Evolutionary conservation across 2,888 invertebrate species (phyloP), one percentile per base, ranked within the genome.

Genomic region (Galerucella nymphaeae): DNA sequence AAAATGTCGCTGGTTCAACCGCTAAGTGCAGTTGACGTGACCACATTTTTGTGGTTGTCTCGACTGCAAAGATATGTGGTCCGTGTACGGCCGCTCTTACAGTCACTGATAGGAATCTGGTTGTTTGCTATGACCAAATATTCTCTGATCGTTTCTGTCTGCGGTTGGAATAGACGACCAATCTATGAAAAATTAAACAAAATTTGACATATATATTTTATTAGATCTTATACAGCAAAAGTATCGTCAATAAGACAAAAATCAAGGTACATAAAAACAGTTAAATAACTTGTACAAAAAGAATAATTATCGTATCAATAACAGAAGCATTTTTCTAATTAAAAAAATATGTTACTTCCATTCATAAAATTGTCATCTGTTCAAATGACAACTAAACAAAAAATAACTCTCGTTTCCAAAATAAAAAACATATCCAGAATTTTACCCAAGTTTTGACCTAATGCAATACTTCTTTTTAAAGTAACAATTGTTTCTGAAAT

Each of bases 191-290:
- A 64, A 74, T 45, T 66, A 74, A 66, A 61, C 64, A 61, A 55
- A 42, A 50, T 41, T 67, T 66, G 71, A 73, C 74, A 76, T 76
- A 75, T 72, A 77, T 76, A 75, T 77, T 67, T 79, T 79, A 79
- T 78, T 79, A 79, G 79, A 77, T 77, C 78, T 78, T 79, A 78
- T 76, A 79, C 79, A 80, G 77, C 77, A 76, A 78, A 78, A 78
- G 71, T 75, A 78, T 76, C 75, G 73, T 76, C 78, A 74, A 70
- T 45, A 64, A 72, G 78, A 82, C 79, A 82, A 81, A 61, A 72
- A 78, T 80, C 78, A 81, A 81, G 81, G 82, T 82, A 82, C 81
- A 81, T 81, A 80, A 80, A 73, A 79, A 80, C 77, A 80, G 76
- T 80, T 78, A 80, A 73, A 77, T 80, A 79, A 80, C 76, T 77